phyloP scores from a whole-genome alignment of 2,797 vertebrate species.

The Galago senegalensis region DNA sequence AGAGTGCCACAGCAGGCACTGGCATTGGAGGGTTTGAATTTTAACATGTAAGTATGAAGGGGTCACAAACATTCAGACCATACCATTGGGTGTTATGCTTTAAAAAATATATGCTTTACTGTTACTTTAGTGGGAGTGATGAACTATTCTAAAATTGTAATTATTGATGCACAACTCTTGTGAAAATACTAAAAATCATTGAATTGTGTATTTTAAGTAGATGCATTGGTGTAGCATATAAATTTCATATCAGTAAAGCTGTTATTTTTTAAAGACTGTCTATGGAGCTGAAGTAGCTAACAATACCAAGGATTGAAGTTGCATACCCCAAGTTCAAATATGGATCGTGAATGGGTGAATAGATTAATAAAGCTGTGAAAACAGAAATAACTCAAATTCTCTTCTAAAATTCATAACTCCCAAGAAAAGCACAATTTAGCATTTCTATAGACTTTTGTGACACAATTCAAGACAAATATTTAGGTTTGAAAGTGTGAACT shows the following conservation, averaged over 20 bases:
- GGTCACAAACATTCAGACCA: neutral
- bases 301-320: neutral
- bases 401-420: neutral
- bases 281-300: neutral
- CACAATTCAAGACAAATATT: conserved; percentile 35
- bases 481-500: conserved; percentile 38
- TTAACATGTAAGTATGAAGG: neutral
- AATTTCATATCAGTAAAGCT: neutral
- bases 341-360: neutral
- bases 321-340: neutral
- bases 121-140: neutral
- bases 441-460: neutral
- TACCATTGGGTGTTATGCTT: neutral
- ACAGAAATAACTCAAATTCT: conserved; percentile 2
- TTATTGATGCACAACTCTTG: neutral
- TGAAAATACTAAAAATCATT: neutral
- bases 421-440: neutral
- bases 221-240: neutral
- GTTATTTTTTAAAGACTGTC: neutral
- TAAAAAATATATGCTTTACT: neutral
- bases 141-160: neutral
- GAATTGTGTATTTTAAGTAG: neutral
- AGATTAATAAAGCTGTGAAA: neutral
- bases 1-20: no score
- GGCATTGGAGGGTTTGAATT: neutral